Base-by-base conservation (phyloP, 2,113 vertebrate species). In the Nicator chloris region DNA sequence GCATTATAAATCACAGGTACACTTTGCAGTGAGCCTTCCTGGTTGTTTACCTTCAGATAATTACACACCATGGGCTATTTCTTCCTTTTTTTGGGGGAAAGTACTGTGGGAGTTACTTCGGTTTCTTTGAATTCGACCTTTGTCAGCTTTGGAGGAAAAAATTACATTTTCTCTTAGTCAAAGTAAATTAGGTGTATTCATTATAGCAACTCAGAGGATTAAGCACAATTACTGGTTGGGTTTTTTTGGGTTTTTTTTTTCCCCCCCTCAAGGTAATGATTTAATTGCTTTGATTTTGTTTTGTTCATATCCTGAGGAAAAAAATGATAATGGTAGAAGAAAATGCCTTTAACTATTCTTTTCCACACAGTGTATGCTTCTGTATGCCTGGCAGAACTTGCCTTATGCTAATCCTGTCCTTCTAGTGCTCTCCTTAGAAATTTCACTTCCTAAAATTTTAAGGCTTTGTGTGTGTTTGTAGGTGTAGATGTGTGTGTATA, bases 11-110 rank as follows among this genome's bases (percentile, higher is more conserved):
- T 88, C 44, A 27, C 69, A 79, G 24, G 42, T 60, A 33, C 44
- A 20, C n/a, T 59, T 89, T 81, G 51, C 76, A 70, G 4, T 57
- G 22, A 69, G n/a, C 51, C 53, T 68, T 78, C 28, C 39, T 44
- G 70, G 35, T 81, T 94, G 39, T 95, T 86, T 95, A 61, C 44
- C 39, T 92, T 63, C 9, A 45, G 24, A 33, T 73, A 73, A 90
- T 94, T 77, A 45, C 23, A 73, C n/a, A 66, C 37, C 40, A 20
- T 24, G 59, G 26, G 9, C 9, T 61, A 4, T 21, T 70, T n/a
- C 75, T 11, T 24, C 4, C 12, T 10, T 47, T 9, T 12, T 35
- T 51, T 71, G 53, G 81, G 47, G 8, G 10, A 28, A 59, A 47
- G 45, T 73, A 37, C 30, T 47, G 18, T 31, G 37, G 70, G 31